Conservation (phyloP, 2,888 invertebrate genomes). For the Calameuta pallipes region DNA sequence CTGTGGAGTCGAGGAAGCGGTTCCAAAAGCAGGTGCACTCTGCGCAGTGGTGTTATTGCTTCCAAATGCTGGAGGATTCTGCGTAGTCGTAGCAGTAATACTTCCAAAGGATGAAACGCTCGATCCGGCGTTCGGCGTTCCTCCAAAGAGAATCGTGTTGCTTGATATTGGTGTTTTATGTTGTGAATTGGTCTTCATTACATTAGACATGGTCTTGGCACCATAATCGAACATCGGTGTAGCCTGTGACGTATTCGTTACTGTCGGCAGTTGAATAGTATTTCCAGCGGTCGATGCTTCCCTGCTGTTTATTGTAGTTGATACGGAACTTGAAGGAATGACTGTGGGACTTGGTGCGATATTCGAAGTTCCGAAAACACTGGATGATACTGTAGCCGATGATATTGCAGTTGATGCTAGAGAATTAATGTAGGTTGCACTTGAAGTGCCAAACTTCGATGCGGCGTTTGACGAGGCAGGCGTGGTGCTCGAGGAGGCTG, state of each 20-base stretch:
- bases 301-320: neutral
- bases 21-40: slow-evolving; percentile 13
- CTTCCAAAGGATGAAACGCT: slow-evolving; percentile 20
- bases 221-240: neutral
- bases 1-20: neutral
- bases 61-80: slow-evolving; percentile 2
- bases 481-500: neutral
- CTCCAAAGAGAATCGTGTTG: neutral
- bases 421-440: neutral
- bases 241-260: neutral
- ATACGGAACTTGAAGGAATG: neutral
- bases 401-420: neutral
- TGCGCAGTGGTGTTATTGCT: slow-evolving; percentile 11
- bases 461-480: neutral
- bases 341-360: neutral
- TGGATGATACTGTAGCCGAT: neutral
- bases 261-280: neutral
- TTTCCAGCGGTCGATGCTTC: neutral
- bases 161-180: neutral
- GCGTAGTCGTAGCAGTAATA: slow-evolving; percentile 3
- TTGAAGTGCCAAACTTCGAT: slow-evolving; percentile 16
- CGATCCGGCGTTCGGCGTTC: neutral
- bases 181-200: neutral
- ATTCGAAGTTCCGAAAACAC: neutral
- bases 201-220: neutral